Evolutionary conservation across 2,113 vertebrate genomes (phyloP).

Genomic region (Cygnus buccinator): DNA sequence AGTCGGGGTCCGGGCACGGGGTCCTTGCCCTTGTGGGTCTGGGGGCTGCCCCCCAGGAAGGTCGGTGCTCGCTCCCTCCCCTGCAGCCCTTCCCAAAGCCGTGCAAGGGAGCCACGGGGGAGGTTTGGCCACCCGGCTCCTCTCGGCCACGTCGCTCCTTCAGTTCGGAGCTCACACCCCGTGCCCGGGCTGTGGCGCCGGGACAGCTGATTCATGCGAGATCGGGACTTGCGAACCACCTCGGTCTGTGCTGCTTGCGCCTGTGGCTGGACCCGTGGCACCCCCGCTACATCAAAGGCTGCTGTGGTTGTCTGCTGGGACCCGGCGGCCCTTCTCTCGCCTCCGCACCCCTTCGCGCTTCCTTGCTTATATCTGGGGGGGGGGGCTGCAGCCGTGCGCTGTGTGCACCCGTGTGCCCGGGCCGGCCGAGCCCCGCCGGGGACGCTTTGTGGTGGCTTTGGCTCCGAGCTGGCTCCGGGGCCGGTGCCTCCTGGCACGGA

Average conservation of each 20-base stretch:
- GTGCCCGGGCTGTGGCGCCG: neutral
- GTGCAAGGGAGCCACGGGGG: neutral
- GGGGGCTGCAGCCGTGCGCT: no score
- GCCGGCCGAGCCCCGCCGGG: neutral
- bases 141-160: fast-evolving
- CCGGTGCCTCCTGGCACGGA: no score
- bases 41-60: neutral
- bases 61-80: neutral
- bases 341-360: neutral
- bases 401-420: no score
- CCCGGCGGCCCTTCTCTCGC: neutral
- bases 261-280: neutral
- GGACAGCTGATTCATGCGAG: neutral
- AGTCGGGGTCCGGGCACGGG: fast-evolving
- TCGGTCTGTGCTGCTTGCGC: neutral
- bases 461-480: neutral
- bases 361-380: neutral
- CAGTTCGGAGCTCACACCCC: neutral
- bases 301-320: neutral
- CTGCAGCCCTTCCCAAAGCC: neutral
- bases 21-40: neutral
- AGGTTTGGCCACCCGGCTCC: neutral
- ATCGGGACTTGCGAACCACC: neutral
- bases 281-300: neutral
- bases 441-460: neutral